Percentiles rank a stretch among this genome's conserved stretches.
Evolutionary conservation across 2,797 vertebrate species (phyloP).

Genomic region (Rhadinocentrus ornatus): DNA sequence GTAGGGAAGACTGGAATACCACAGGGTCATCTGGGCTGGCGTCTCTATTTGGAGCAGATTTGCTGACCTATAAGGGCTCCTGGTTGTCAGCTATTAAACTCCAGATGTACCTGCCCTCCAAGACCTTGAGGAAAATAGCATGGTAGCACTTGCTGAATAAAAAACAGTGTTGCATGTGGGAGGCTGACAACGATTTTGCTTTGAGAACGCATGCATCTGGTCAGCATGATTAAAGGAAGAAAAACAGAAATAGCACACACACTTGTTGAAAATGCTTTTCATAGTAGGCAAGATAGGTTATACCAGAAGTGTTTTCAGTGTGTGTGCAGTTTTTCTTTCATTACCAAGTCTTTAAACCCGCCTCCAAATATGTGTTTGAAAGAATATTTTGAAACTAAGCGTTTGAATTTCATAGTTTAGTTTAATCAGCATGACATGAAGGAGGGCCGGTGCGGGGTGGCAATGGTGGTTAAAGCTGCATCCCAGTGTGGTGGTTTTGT

Average conservation of each 20-base stretch:
- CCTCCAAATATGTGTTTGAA: conserved; percentile 5
- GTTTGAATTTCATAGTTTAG: conserved; percentile 24
- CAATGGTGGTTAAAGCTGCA: conserved; percentile 62
- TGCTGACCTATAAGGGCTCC: conserved; percentile 57
- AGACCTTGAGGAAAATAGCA: conserved; percentile 66
- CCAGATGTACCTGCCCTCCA: conserved; percentile 28
- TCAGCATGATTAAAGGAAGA: conserved; percentile 70
- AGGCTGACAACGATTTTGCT: conserved; percentile 52
- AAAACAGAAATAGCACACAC: conserved; percentile 43
- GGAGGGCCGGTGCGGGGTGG: conserved; percentile 61
- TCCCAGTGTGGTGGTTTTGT: conserved; percentile 63
- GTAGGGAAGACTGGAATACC: conserved; percentile 47
- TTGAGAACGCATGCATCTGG: conserved; percentile 67
- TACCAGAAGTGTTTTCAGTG: conserved; percentile 38
- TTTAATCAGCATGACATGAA: conserved; percentile 61
- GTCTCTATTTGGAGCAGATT: conserved; percentile 58
- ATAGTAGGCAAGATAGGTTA: not conserved
- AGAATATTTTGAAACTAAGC: conserved; percentile 25
- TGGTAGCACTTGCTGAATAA: conserved; percentile 55
- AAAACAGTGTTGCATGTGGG: conserved; percentile 62
- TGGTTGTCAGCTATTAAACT: conserved; percentile 50
- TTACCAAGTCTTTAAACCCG: conserved; percentile 19
- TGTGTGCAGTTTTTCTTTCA: conserved; percentile 64
- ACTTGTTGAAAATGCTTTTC: conserved; percentile 28
- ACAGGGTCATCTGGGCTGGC: conserved; percentile 36